Base-by-base conservation (phyloP, 2,113 vertebrate species). In the Spea bombifrons region DNA sequence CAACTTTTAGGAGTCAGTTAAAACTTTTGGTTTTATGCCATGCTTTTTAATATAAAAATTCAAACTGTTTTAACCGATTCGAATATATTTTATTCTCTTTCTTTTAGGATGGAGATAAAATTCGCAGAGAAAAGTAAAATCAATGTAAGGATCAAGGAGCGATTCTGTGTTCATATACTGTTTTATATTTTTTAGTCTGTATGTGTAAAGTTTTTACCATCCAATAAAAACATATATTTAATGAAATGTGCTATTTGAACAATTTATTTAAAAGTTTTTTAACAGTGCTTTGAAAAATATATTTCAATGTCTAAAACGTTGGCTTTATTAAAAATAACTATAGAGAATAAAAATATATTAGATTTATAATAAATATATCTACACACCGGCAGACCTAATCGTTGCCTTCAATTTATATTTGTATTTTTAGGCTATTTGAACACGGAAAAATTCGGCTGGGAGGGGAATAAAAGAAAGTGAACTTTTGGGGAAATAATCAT, bases 401-500 rank as follows among this genome's bases (percentile, higher is more conserved):
- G 0, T 84, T 86, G 15, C 43, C 7, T 67, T 30, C 43, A 67
- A 30, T 17, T 67, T 45, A 44, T 67, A 8, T 4, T 4, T 12
- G 10, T 45, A 5, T 9, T 44, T 67, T 45, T 44, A 45, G 65
- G 30, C 16, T 45, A 44, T 9, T 12, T 46, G 55, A 3, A 10
- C 4, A 5, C 55, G 55, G 55, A 8, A 13, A 13, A 10, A 10
- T 13, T 5, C 4, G 55, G 10, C 12, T 8, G 59, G 78, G 67
- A 86, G 88, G 75, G 78, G 75, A 86, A 84, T 86, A 87, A 81
- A 85, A 87, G 48, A 83, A 86, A 90, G 90, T 85, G 82, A 89
- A 86, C 85, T 94, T 95, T 91, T 59, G 96, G 95, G 89, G 89
- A 91, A 92, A 94, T 94, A 90, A 90, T 89, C 91, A 93, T 95